These are phyloP conservation scores for Gouania willdenowi DNA, from an alignment of 2,797 vertebrate genomes.

Conservation along the genomic window DNA sequence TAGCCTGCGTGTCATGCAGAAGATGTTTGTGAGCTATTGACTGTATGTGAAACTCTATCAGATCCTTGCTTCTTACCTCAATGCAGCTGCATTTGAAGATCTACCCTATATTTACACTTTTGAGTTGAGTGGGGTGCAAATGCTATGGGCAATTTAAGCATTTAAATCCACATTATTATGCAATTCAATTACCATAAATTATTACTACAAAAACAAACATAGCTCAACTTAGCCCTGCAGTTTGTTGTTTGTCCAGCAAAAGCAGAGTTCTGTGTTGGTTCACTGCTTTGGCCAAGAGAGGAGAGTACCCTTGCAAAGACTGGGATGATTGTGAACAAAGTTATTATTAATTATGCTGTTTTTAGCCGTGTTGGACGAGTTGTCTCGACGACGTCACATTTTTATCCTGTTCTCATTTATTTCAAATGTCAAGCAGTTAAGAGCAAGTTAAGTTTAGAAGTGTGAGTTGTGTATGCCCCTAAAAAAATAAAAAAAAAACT, in stretches of 20 bases:
- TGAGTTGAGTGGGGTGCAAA: constrained; percentile 2
- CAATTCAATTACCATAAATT: constrained; percentile 22
- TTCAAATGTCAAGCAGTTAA: no score
- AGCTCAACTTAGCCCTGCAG: constrained; percentile 21
- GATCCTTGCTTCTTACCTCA: constrained; percentile 17
- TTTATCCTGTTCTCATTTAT: no score
- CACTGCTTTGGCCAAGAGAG: constrained; percentile 43
- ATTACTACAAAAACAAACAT: constrained; percentile 26
- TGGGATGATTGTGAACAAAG: constrained; percentile 48
- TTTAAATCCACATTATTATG: constrained; percentile 34
- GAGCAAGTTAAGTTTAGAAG: no score
- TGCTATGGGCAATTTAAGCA: constrained; percentile 4
- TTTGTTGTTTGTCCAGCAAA: constrained; percentile 6
- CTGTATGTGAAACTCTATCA: constrained; percentile 13
- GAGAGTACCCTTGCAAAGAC: constrained; percentile 36
- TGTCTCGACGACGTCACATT: no score
- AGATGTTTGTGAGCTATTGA: not conserved
- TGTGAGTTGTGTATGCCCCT: no score
- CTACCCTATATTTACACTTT: not conserved
- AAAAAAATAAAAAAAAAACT: no score
- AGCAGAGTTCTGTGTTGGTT: constrained; percentile 33
- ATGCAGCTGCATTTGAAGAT: constrained; percentile 3
- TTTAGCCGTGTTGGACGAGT: no score
- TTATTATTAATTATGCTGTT: no score
- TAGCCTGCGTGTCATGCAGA: not conserved